Conservation (phyloP, 2,888 invertebrate species). For the Tupiocoris notatus region DNA sequence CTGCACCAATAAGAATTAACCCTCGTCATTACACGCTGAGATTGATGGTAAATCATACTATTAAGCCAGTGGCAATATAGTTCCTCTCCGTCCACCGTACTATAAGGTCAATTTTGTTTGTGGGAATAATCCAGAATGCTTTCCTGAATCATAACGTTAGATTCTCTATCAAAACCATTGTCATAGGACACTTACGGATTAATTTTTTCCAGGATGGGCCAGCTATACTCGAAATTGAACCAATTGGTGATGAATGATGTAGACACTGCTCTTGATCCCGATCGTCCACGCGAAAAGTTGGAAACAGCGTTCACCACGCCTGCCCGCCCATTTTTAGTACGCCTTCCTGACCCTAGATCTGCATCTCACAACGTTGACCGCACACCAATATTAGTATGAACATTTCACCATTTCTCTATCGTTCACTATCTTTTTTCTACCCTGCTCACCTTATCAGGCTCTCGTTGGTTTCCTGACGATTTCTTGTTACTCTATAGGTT, state of each 20-base stretch:
- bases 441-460: no score
- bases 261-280: slow-evolving; percentile 18
- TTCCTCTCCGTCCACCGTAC: no score
- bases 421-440: not conserved
- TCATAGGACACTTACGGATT: no score
- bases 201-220: slow-evolving; percentile 9
- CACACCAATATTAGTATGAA: slow-evolving; percentile 41
- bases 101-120: no score
- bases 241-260: slow-evolving; percentile 25
- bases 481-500: not conserved
- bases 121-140: no score
- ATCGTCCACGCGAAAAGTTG: slow-evolving; percentile 2
- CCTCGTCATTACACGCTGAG: no score
- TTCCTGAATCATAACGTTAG: no score
- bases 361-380: slow-evolving; percentile 35
- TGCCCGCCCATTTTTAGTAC: slow-evolving; percentile 17
- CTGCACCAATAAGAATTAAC: no score
- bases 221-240: slow-evolving; percentile 15
- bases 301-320: slow-evolving; percentile 40
- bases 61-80: no score
- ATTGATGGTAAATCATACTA: no score
- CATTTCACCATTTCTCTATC: not conserved
- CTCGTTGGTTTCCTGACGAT: no score
- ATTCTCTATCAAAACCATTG: no score
- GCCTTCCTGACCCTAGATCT: slow-evolving; percentile 43